phyloP scores from a whole-genome alignment of 1,140 invertebrate species.

The Eufriesea mexicana region DNA sequence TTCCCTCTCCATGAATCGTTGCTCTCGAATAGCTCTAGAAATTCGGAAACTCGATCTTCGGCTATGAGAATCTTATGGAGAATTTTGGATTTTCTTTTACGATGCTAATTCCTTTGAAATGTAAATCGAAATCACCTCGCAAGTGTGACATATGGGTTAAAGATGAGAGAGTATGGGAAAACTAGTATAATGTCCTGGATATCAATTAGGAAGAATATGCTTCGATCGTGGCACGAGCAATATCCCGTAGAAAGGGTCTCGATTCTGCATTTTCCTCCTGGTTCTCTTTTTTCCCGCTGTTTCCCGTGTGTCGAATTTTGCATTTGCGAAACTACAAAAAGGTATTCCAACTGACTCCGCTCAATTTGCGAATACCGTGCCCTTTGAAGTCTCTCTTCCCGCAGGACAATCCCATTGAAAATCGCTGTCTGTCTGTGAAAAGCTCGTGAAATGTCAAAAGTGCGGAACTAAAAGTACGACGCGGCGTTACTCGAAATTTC shows the following conservation, averaged over 20 bases:
- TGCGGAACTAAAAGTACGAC: conserved; percentile 6
- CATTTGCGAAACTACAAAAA: neutral
- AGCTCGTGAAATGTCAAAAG: conserved; percentile 43
- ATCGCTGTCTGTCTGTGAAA: conserved; percentile 27
- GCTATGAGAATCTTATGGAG: no score
- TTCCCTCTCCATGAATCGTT: no score
- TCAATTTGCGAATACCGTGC: conserved; percentile 27
- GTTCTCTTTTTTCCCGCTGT: neutral
- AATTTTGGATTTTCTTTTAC: neutral
- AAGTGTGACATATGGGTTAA: no score
- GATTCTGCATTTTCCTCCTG: neutral
- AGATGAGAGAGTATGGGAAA: no score
- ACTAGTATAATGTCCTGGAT: no score
- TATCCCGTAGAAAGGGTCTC: neutral
- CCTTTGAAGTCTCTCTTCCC: conserved; percentile 42
- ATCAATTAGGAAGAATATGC: no score
- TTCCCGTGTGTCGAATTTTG: neutral
- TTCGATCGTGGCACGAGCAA: neutral
- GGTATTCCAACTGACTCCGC: conserved; percentile 12
- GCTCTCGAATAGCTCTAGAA: neutral
- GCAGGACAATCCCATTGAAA: conserved; percentile 47
- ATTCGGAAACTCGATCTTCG: neutral
- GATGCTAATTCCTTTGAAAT: neutral
- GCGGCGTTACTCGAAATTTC: conserved; percentile 32
- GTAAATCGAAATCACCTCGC: no score